phyloP scores from a whole-genome alignment of 2,888 invertebrate species.

The Clitarchus hookeri region DNA sequence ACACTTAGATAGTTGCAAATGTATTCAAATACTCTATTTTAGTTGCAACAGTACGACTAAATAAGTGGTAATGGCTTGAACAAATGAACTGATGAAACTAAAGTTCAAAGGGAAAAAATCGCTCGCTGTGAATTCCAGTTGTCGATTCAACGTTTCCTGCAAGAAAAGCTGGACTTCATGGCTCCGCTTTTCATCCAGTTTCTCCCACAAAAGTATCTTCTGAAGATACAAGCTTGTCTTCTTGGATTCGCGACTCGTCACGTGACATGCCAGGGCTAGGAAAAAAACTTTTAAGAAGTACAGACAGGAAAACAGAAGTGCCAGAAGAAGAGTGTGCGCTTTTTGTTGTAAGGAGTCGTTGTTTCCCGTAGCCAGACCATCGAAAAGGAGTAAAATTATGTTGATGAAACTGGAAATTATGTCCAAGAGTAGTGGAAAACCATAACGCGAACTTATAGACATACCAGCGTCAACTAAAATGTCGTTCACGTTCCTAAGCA shows the following conservation, averaged over 20 bases:
- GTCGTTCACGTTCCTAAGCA: background rate
- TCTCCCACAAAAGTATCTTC: background rate
- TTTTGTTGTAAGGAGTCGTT: background rate
- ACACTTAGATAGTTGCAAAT: too few relatives aligned
- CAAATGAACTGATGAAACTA: background rate
- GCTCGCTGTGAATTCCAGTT: background rate
- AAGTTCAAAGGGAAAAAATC: background rate
- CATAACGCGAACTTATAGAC: background rate
- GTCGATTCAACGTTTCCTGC: background rate
- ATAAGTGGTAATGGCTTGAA: background rate
- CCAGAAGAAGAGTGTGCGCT: background rate
- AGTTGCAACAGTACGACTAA: conserved; percentile 15
- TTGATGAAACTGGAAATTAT: background rate
- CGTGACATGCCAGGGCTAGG: background rate
- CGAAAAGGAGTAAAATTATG: background rate
- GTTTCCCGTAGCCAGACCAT: background rate
- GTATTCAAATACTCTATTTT: background rate
- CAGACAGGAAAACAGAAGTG: background rate
- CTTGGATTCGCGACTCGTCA: background rate
- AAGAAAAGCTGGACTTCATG: background rate
- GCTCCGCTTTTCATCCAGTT: background rate
- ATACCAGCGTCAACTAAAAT: background rate
- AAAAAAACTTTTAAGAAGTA: background rate
- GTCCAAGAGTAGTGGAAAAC: background rate
- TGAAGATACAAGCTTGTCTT: background rate